Conservation (phyloP, 2,888 invertebrate genomes). For the Oscheius sp. region DNA sequence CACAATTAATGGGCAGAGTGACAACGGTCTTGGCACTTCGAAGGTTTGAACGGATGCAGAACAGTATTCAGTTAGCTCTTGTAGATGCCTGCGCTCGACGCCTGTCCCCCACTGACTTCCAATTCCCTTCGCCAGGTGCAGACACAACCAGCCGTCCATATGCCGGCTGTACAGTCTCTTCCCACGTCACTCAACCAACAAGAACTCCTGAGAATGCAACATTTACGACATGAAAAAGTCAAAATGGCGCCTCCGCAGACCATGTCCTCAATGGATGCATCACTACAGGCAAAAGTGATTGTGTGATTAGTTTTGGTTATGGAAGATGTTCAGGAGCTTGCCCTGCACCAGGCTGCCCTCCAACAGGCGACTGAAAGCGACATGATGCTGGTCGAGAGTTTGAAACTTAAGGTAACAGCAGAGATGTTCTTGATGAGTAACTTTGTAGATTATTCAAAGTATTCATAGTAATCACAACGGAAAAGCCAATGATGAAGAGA, state of each 20-base stretch:
- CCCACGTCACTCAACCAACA: conserved; percentile 4
- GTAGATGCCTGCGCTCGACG: conserved; percentile 9
- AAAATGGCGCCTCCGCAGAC: conserved; percentile 25
- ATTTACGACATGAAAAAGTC: conserved; percentile 8
- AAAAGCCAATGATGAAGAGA: conserved; percentile 18
- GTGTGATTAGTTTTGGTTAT: not conserved
- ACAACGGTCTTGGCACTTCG: not conserved
- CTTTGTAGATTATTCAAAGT: conserved; percentile 14
- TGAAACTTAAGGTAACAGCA: not conserved
- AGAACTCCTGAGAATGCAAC: conserved; percentile 12
- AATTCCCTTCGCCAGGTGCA: not conserved
- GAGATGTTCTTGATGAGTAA: too few relatives aligned
- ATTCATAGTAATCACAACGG: conserved; percentile 25
- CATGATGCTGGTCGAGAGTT: not conserved
- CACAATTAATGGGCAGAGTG: not conserved
- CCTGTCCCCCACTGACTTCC: conserved; percentile 16
- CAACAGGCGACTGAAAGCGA: conserved; percentile 19
- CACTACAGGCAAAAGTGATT: conserved; percentile 6
- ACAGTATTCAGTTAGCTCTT: not conserved
- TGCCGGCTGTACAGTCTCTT: not conserved
- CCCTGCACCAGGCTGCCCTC: conserved; percentile 26
- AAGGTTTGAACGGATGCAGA: not conserved
- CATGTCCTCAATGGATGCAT: conserved; percentile 16
- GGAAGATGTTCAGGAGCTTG: conserved; percentile 8
- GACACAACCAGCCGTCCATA: not conserved